A percentile compares a stretch with the other conserved stretches of the same genome.
These are phyloP conservation scores for human DNA, from an alignment of 2,113 vertebrate species.

Conservation along the genomic window DNA sequence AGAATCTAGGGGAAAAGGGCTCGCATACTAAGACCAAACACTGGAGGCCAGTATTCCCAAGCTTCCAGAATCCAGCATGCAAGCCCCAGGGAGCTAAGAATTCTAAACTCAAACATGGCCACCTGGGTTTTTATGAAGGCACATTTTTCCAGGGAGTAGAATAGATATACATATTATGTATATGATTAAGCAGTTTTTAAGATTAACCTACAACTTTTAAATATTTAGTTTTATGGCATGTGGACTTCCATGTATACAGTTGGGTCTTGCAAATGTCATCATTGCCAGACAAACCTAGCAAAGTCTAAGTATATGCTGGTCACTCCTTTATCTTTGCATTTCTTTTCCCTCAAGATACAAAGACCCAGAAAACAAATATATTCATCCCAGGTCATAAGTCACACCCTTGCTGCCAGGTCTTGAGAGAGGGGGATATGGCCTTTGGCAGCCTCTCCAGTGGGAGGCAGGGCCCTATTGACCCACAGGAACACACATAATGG, in stretches of 20 bases:
- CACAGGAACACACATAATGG: neutral
- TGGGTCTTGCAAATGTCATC: neutral
- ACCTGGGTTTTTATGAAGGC: neutral
- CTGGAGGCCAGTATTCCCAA: accelerated
- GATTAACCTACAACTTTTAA: neutral
- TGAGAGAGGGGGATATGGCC: neutral
- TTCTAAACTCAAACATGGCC: neutral
- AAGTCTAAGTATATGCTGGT: neutral
- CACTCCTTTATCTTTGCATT: neutral
- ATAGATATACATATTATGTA: neutral
- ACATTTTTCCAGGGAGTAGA: neutral
- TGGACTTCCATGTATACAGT: neutral
- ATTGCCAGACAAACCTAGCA: neutral
- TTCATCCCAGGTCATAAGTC: neutral
- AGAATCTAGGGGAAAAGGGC: neutral
- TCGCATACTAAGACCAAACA: too few relatives aligned
- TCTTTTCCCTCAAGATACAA: neutral
- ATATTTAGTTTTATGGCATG: neutral
- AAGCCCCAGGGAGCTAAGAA: neutral
- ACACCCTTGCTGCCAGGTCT: neutral
- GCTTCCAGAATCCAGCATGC: neutral
- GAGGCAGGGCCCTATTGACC: neutral
- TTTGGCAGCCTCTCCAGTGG: accelerated
- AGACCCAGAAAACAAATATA: neutral
- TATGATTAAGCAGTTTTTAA: neutral